These are phyloP conservation scores for Harpegnathos saltator DNA, from an alignment of 1,140 invertebrate genomes.

Conservation along the genomic window DNA sequence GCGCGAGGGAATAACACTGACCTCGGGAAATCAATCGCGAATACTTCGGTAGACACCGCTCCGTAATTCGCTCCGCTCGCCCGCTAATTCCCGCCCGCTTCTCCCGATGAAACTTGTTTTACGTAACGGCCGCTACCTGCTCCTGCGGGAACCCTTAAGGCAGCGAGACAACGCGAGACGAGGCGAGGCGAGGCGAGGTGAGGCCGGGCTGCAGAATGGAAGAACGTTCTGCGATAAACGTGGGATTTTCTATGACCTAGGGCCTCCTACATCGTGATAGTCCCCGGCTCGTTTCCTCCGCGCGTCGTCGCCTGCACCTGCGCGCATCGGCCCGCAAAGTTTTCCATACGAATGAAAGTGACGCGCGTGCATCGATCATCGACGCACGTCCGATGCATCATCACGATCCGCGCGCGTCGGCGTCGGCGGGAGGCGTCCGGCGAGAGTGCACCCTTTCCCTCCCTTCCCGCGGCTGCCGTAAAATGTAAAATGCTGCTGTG, in stretches of 20 bases:
- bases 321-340: conserved; percentile 28
- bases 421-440: no score
- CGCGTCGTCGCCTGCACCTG: background rate
- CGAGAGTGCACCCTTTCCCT: background rate
- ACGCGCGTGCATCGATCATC: conserved; percentile 50
- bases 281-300: background rate
- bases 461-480: background rate
- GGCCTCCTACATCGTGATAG: background rate
- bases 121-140: conserved; percentile 4
- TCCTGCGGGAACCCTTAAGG: conserved; percentile 19
- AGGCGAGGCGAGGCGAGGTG: background rate
- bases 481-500: no score
- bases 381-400: conserved; percentile 35
- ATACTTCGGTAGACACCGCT: background rate
- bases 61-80: background rate
- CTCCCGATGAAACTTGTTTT: conserved; percentile 41
- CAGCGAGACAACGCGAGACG: background rate
- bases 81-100: conserved; percentile 39
- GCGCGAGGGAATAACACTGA: background rate
- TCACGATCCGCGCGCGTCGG: no score
- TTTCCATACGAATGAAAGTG: conserved; percentile 53
- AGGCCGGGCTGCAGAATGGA: background rate
- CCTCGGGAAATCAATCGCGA: background rate
- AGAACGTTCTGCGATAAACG: conserved; percentile 37
- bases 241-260: conserved; percentile 49